Percentiles rank a stretch among this genome's conserved stretches.
Evolutionary conservation across 2,113 vertebrate genomes (phyloP).

Genomic region (Ploceus nigricollis): DNA sequence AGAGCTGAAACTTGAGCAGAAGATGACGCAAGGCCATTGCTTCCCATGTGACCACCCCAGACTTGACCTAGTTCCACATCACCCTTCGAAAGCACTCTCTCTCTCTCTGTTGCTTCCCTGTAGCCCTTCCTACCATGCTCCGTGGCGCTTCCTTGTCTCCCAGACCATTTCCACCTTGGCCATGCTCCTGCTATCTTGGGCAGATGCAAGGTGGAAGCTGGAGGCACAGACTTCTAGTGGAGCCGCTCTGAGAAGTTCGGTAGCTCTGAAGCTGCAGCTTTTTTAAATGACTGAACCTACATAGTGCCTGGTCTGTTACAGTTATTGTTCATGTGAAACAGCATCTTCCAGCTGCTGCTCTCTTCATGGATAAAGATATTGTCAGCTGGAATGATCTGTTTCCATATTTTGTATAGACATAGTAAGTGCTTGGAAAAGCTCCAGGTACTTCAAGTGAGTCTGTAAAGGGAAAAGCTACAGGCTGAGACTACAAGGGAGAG

Average conservation of each 20-base stretch:
- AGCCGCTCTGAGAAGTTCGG: not conserved
- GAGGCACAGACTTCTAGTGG: not conserved
- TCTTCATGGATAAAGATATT: not conserved
- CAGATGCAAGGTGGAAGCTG: not conserved
- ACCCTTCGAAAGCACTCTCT: not conserved
- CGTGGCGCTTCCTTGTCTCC: not conserved
- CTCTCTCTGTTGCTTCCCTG: not conserved
- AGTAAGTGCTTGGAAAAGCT: conserved; percentile 27
- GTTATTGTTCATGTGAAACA: not conserved
- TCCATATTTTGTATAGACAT: conserved; percentile 19
- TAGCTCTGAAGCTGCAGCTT: not conserved
- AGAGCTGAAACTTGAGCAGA: not conserved
- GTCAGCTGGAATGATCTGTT: conserved; percentile 7
- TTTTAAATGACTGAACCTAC: not conserved
- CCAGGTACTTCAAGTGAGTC: not conserved
- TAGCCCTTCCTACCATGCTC: not conserved
- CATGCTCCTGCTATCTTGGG: not conserved
- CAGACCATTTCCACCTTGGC: not conserved
- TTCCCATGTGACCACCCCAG: not conserved
- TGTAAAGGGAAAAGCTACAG: not conserved
- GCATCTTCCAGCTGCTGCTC: conserved; percentile 17
- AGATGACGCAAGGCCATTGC: not conserved
- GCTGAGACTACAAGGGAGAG: not conserved
- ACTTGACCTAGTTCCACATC: not conserved
- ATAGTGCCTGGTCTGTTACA: not conserved